Evolutionary conservation across 23 tunicate species (phyloP).

Genomic region (Trididemnum clinides): DNA sequence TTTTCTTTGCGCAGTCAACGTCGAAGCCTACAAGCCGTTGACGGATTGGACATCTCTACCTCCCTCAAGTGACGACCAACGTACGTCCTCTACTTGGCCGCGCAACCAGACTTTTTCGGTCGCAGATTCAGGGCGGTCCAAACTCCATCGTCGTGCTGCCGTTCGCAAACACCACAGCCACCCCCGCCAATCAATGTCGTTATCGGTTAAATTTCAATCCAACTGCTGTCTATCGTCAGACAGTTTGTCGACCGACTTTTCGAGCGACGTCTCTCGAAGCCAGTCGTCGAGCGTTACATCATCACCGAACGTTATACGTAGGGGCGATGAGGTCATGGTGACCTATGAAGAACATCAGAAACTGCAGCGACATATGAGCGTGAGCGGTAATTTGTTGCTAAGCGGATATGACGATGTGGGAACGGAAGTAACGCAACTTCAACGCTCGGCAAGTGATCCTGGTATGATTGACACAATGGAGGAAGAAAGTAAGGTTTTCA

Average conservation of each 20-base stretch:
- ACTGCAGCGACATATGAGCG: neutral
- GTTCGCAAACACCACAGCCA: slow-evolving; percentile 63
- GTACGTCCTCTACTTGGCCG: slow-evolving; percentile 32
- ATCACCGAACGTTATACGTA: neutral
- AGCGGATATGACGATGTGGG: neutral
- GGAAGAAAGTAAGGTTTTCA: slow-evolving; percentile 9
- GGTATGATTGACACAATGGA: slow-evolving; percentile 29
- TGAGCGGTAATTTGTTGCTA: neutral
- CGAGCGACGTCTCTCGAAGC: neutral
- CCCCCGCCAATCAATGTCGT: neutral
- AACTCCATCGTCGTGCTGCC: slow-evolving; percentile 21
- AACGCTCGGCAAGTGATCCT: slow-evolving; percentile 58
- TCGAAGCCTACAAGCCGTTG: neutral
- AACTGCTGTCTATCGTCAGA: neutral
- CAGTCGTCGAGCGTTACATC: no score
- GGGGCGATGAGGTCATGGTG: neutral
- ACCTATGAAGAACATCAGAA: slow-evolving; percentile 2
- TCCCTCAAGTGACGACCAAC: neutral
- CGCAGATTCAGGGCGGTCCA: neutral
- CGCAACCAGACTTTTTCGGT: neutral
- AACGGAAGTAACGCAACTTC: neutral
- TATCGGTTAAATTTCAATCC: neutral
- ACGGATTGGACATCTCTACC: neutral
- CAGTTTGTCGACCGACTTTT: neutral
- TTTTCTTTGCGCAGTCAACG: neutral